A percentile compares a stretch with the other conserved stretches of the same genome.
phyloP scores from a whole-genome alignment of 2,888 invertebrate species.

The Dryocosmus kuriphilus region DNA sequence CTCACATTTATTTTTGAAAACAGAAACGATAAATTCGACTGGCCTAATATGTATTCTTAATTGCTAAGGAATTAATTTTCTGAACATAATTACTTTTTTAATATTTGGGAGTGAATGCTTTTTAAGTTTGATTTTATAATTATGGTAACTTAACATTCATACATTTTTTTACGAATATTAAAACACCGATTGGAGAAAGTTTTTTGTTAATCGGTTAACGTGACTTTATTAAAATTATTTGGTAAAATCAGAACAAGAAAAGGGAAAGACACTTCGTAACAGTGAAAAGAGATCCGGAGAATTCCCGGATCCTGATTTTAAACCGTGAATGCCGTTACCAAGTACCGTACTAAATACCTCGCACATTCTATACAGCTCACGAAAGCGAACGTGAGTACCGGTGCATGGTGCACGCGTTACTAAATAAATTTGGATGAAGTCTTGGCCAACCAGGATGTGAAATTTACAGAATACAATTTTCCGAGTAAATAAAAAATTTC shows the following conservation, averaged over 20 bases:
- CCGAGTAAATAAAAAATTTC: not conserved
- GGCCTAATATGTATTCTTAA: too few relatives aligned
- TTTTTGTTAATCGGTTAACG: not conserved
- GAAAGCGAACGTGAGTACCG: slow-evolving; percentile 39
- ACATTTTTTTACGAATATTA: too few relatives aligned
- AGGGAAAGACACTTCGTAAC: slow-evolving; percentile 39
- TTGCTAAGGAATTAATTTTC: too few relatives aligned
- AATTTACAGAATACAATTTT: slow-evolving; percentile 7
- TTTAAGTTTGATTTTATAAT: too few relatives aligned
- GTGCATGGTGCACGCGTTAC: slow-evolving; percentile 4
- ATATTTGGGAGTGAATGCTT: too few relatives aligned
- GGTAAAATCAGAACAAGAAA: slow-evolving; percentile 28
- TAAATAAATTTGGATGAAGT: slow-evolving; percentile 10
- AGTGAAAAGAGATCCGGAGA: slow-evolving; percentile 29
- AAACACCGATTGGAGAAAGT: not conserved
- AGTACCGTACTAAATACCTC: slow-evolving; percentile 38
- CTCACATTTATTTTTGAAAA: not conserved
- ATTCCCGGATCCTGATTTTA: slow-evolving; percentile 39
- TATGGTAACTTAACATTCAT: too few relatives aligned
- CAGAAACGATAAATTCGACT: not conserved
- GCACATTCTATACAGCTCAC: slow-evolving; percentile 32
- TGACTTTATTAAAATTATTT: slow-evolving; percentile 2
- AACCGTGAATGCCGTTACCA: slow-evolving; percentile 40
- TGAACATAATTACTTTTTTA: too few relatives aligned
- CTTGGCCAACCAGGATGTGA: slow-evolving; percentile 8